These are phyloP conservation scores for Ammodytes dubius DNA, from an alignment of 2,113 vertebrate species.

Conservation along the genomic window DNA sequence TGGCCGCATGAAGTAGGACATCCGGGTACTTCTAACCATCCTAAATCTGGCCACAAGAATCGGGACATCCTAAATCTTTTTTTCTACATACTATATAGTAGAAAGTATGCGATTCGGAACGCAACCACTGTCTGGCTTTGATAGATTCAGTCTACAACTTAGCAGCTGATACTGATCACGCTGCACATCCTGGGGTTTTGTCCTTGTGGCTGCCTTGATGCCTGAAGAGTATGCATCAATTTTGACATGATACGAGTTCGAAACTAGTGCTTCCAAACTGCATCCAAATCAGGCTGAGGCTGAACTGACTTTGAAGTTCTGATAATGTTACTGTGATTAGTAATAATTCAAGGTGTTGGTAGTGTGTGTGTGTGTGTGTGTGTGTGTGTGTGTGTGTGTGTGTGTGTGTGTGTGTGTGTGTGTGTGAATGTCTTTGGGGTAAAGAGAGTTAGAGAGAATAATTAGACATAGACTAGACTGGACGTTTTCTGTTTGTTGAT, in stretches of 20 bases:
- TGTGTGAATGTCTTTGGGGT: conserved; percentile 26
- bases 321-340: not conserved
- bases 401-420: conserved; percentile 1
- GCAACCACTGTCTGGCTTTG: conserved; percentile 29
- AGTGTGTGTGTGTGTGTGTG: not conserved
- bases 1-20: too few relatives aligned
- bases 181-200: conserved; percentile 45
- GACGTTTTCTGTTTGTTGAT: conserved; percentile 40
- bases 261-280: conserved; percentile 37
- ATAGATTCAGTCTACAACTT: conserved; percentile 41
- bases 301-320: conserved; percentile 6
- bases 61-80: too few relatives aligned
- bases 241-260: conserved; percentile 45
- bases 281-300: conserved; percentile 21
- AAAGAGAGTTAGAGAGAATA: conserved; percentile 41
- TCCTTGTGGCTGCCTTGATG: conserved; percentile 48
- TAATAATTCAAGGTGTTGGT: too few relatives aligned
- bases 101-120: too few relatives aligned
- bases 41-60: too few relatives aligned
- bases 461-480: conserved; percentile 53
- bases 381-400: conserved; percentile 1
- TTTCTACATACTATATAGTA: too few relatives aligned
- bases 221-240: conserved; percentile 45
- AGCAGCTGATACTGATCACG: conserved; percentile 47
- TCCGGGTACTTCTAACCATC: too few relatives aligned